Base-by-base conservation (phyloP, 2,113 vertebrate species). In the Vulpes ferrilata region DNA sequence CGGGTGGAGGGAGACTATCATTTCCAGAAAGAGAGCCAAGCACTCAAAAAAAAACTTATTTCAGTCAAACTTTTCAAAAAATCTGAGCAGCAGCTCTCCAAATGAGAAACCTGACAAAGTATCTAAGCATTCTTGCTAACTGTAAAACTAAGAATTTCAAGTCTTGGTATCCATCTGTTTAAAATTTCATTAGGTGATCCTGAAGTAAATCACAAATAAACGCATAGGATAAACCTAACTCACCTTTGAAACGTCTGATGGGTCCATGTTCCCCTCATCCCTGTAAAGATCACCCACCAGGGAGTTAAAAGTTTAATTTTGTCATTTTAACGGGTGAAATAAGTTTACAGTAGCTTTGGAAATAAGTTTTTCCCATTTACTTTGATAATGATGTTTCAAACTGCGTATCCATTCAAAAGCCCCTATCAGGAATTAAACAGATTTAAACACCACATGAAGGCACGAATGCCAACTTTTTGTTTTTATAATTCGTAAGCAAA, bases 11-110 rank as follows among this genome's bases (percentile, higher is more conserved):
- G 8, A 79, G 88, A 38, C 48, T 53, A 11, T 78, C 25, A 0
- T n/a, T 62, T 59, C 19, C n/a, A 13, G 3, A 6, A 89, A 88
- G 9, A 1, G 4, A 35, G 15, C 7, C 35, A 51, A 4, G 1
- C 7, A 6, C 12, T 51, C n/a, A 69, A 88, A 79, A 57, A n/a
- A 13, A 43, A 43, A 43, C 30, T 71, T 94, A 65, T 76, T 71
- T 91, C 11, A 64, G 9, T 93, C 93, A 89, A 97, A 82, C 19
- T 57, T 92, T 22, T 84, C 35, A 92, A 84, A 96, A 80, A 80
- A 13, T 22, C n/a, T 10, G 6, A 88, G 57, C 15, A 71, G 13
- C 7, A 85, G 15, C 4, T 83, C 93, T 65, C 35, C 38, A 78
- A 16, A 30, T 27, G 30, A 93, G 48, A 79, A 95, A 90, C 16